These are phyloP conservation scores for Liparis tanakae DNA, from an alignment of 2,797 vertebrate genomes.

Conservation along the genomic window DNA sequence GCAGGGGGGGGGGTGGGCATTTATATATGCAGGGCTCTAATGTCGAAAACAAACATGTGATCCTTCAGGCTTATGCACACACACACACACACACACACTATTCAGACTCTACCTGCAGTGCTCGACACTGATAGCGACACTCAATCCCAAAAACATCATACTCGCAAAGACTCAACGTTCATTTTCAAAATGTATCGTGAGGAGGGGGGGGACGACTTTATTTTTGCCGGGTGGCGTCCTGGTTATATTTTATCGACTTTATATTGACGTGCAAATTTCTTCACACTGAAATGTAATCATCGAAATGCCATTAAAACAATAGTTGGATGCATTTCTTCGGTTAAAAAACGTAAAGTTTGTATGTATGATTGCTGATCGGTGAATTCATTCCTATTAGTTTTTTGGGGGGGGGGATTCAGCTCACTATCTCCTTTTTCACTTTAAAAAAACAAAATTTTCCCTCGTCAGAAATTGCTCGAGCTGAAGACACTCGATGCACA, in stretches of 20 bases:
- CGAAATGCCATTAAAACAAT: background rate
- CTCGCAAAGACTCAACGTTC: background rate
- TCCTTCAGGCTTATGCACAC: constrained; percentile 7
- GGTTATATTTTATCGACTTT: background rate
- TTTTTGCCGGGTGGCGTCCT: too few relatives aligned
- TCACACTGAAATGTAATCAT: background rate
- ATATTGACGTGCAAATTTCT: background rate
- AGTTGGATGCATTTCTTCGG: background rate
- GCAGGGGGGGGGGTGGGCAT: background rate
- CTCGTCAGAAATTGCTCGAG: background rate
- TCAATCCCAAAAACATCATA: background rate
- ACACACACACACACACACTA: background rate
- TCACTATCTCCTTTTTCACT: too few relatives aligned
- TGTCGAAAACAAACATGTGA: constrained; percentile 34
- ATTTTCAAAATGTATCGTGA: background rate
- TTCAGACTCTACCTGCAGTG: constrained; percentile 6
- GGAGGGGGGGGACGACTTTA: too few relatives aligned
- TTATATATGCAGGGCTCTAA: constrained; percentile 29
- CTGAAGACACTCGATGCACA: constrained; percentile 28
- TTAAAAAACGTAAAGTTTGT: background rate
- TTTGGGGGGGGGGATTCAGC: too few relatives aligned
- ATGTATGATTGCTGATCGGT: background rate
- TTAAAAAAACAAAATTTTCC: too few relatives aligned
- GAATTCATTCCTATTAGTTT: background rate
- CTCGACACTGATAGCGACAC: background rate